Base-by-base conservation (phyloP, 2,113 vertebrate species). In the Scomber japonicus region DNA sequence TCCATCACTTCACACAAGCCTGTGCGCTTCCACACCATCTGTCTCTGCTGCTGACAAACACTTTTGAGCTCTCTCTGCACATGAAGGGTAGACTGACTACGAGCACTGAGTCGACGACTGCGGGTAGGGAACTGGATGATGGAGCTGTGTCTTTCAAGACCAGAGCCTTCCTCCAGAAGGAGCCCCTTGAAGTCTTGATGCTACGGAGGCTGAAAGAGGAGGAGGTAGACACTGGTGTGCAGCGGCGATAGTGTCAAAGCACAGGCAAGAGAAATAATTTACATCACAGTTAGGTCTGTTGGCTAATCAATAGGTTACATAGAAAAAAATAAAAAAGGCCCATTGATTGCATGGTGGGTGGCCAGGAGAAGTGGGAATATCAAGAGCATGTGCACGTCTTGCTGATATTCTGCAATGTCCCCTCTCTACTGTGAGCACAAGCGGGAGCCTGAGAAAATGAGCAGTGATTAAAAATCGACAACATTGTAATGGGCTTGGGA, bases 401-500 rank as follows among this genome's bases (percentile, higher is more conserved):
- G 35, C 35, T 51, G 63, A 65, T 35, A 16, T 75, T 46, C 40
- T 11, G 15, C n/a, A 63, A 30, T 54, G n/a, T 69, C 17, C 49
- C 31, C 15, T 30, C 14, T 69, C 82, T 48, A 75, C 84, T 86
- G 84, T 0, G 64, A 79, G 48, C 3, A 6, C 62, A 62, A 19
- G 61, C 79, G 64, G 76, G 67, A 78, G 81, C 27, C 54, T 55
- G 70, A 85, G 80, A 77, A 83, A 89, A 88, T 65, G 71, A 90
- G 82, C 68, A 48, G 71, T 72, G 80, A 91, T 89, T 87, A 89
- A 83, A 89, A 90, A 88, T 84, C 54, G 44, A 83, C 86, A 78
- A 62, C 50, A 35, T 27, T 14, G 45, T 77, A 81, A 87, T 72
- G 56, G 66, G 55, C 76, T 73, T 56, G 67, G 74, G 76, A 85